Evolutionary conservation across 1,140 invertebrate genomes (phyloP).

Genomic region (Mylabris phalerata): DNA sequence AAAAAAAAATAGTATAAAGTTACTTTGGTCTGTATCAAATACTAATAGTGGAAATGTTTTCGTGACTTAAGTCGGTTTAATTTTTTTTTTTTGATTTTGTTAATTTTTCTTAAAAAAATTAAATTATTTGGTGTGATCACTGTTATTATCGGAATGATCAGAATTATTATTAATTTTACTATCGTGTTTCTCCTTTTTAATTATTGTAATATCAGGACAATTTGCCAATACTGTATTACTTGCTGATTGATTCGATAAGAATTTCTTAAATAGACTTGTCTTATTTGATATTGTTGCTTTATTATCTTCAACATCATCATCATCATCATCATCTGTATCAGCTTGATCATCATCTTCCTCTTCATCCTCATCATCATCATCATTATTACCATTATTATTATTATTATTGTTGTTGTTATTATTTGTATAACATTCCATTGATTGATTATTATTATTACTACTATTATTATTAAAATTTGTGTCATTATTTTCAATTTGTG

Average conservation of each 20-base stretch:
- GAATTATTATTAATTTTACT: conserved; percentile 45
- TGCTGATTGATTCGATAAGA: conserved; percentile 13
- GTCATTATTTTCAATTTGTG: conserved; percentile 46
- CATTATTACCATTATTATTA: conserved; percentile 4
- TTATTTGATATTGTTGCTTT: conserved; percentile 22
- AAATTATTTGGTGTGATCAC: conserved; percentile 20
- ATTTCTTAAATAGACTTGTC: conserved; percentile 26
- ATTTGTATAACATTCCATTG: conserved; percentile 23
- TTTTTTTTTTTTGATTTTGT: conserved; percentile 26
- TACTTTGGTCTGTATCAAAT: conserved; percentile 44
- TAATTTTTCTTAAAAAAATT: conserved; percentile 15
- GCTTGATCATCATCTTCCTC: conserved; percentile 22
- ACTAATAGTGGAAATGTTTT: conserved; percentile 35
- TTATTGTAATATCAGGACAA: conserved; percentile 56
- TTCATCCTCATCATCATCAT: conserved; percentile 9
- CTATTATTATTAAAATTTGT: conserved; percentile 40
- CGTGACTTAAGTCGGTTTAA: conserved; percentile 1
- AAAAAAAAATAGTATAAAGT: conserved; percentile 15
- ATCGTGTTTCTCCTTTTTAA: conserved; percentile 50
- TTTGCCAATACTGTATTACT: conserved; percentile 49
- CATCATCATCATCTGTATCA: conserved; percentile 44
- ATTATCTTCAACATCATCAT: conserved; percentile 42
- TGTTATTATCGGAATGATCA: conserved; percentile 39
- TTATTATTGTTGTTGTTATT: conserved; percentile 43
- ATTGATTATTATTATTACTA: neutral